Evolutionary conservation across 2,797 vertebrate species (phyloP).

Genomic region (Pachyuromys duprasi): DNA sequence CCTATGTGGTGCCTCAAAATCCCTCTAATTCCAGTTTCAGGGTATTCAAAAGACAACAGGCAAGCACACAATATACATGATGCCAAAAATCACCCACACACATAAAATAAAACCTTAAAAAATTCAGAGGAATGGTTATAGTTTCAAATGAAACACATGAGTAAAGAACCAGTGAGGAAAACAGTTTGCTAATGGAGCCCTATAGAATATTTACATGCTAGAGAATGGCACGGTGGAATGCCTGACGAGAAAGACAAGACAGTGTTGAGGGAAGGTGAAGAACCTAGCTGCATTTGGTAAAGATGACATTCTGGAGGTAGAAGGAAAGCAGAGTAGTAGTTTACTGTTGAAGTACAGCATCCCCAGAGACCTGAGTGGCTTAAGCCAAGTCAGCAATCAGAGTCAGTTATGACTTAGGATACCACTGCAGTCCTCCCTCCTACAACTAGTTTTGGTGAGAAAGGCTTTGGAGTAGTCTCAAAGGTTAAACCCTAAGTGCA

Average conservation of each 20-base stretch:
- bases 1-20: neutral
- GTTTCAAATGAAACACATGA: neutral
- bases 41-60: neutral
- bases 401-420: neutral
- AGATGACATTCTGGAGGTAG: neutral
- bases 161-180: neutral
- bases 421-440: no score
- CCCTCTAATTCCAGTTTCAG: neutral
- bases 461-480: neutral
- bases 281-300: neutral
- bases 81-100: neutral
- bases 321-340: neutral
- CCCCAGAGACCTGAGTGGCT: neutral
- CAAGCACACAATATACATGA: neutral
- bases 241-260: neutral
- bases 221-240: neutral
- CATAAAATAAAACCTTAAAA: neutral
- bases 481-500: neutral
- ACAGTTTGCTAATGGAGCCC: neutral
- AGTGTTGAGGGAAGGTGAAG: neutral
- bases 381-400: neutral
- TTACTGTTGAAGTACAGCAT: neutral
- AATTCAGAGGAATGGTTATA: neutral
- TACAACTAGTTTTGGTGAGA: neutral
- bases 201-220: neutral